Evolutionary conservation across 1,140 invertebrate genomes (phyloP).

Genomic region (Carposina sasakii): DNA sequence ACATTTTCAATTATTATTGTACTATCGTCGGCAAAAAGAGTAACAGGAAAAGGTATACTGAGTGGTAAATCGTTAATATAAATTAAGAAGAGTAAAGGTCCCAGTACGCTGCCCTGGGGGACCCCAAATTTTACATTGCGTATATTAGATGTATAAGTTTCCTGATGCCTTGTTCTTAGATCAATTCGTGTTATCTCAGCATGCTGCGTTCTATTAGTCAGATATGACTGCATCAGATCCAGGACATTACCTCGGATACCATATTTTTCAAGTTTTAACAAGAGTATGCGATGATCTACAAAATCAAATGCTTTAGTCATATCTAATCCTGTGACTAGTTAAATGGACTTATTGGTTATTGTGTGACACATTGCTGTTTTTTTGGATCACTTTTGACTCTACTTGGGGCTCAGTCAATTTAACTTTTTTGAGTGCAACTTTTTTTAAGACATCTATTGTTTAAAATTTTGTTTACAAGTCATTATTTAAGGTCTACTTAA

Average conservation of each 20-base stretch:
- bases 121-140: conserved; percentile 1
- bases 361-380: too few relatives aligned
- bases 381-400: too few relatives aligned
- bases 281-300: neutral
- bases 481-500: too few relatives aligned
- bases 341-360: too few relatives aligned
- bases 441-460: too few relatives aligned
- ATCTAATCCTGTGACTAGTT: too few relatives aligned
- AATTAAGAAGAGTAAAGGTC: conserved; percentile 8
- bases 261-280: neutral
- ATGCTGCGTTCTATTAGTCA: neutral
- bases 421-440: too few relatives aligned
- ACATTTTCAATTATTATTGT: conserved; percentile 5
- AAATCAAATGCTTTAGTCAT: neutral
- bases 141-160: neutral
- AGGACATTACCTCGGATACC: neutral
- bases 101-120: conserved; percentile 10
- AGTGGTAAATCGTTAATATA: conserved; percentile 10
- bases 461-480: too few relatives aligned
- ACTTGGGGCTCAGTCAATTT: too few relatives aligned
- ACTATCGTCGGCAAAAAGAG: conserved; percentile 13
- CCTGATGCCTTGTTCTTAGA: neutral
- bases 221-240: neutral
- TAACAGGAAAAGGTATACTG: neutral
- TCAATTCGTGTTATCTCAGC: neutral